Evolutionary conservation across 2,113 vertebrate species (phyloP), one percentile per base, ranked within the genome.

Genomic region (Sylvilagus bachmani): DNA sequence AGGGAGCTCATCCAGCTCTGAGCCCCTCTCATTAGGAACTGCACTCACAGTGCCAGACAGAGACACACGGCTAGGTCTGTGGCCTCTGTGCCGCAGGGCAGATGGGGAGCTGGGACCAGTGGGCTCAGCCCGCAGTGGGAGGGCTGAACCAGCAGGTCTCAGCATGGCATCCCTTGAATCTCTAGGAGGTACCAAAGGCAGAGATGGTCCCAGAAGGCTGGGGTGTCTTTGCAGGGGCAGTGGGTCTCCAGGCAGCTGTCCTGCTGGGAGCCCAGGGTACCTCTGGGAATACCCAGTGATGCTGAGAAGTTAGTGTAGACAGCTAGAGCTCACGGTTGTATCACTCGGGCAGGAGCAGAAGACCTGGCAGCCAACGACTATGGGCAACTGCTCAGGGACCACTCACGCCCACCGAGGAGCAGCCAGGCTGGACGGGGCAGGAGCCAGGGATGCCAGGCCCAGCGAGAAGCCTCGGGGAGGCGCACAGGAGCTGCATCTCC

Each of bases 81-180:
- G 69, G 75, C 33, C 22, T 29, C 25, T n/a, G n/a, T 51, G 38
- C 80, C 19, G 10, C 6, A 58, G 38, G 31, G 2, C 10, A 13
- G 16, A 33, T 10, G 8, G 29, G 81, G 13, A 22, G 17, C 16
- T 4, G 9, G 58, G 83, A 51, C 6, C 0, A 19, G 14, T 14
- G 55, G 55, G 55, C 55, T 10, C 19, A 19, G 55, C 55, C 13
- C 33, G 62, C 21, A 38, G 19, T 21, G 19, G 10, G 22, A 53
- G 21, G 3, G 6, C 51, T 13, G 74, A n/a, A 44, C 21, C 25
- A 27, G n/a, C 70, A 10, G 10, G 33, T 27, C n/a, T 3, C 10
- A 1, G 38, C 29, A 1, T 4, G n/a, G 0, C 19, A 6, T 2
- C 4, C 33, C 4, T 0, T 27, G 69, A 62, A 36, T 25, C 44